Evolutionary conservation across 2,797 vertebrate genomes (phyloP), one percentile per base, ranked within the genome.

Genomic region (Macrochelys suwanniensis): DNA sequence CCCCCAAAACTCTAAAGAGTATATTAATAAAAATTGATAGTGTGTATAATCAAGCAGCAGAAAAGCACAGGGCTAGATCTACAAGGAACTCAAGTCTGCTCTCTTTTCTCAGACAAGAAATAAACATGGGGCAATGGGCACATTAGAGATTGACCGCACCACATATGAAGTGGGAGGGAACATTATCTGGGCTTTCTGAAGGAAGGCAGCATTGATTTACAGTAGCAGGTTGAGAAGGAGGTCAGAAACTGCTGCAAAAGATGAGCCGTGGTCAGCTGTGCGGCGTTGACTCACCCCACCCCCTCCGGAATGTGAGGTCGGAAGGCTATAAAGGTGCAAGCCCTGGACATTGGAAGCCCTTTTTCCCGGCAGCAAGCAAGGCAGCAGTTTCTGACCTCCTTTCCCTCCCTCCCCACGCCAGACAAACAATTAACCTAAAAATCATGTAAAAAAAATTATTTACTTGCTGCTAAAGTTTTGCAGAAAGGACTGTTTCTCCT

Each of bases 291-390:
- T 54, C 54, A 9, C 23, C 9, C 23, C 16, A 6, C 6, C 21
- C 53, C 0, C 8, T 19, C 54, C 9, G 4, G 54, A 54, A 54
- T 5, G 4, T 54, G 23, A 54, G 9, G 23, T 54, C 2, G 2
- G 23, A 54, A 54, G 54, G 54, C 54, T 54, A 54, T 25, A 54
- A 54, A 25, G 54, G 21, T 54, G 23, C 54, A 25, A 54, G 23
- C 21, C 23, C 53, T 54, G 21, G 21, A 19, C 4, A 23, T 10
- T 54, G 21, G 54, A 54, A 10, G 54, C 54, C 54, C 54, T 23
- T 54, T 54, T 54, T 54, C 54, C 54, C 10, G 2, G 9, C 54
- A 54, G 9, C 54, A 25, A 19, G 54, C 54, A 25, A 54, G 54
- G 4, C 21, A 54, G 54, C 23, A 25, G 54, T 54, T 54, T 54